phyloP scores from a whole-genome alignment of 2,797 vertebrate genomes.

The Pseudochaenichthys georgianus region DNA sequence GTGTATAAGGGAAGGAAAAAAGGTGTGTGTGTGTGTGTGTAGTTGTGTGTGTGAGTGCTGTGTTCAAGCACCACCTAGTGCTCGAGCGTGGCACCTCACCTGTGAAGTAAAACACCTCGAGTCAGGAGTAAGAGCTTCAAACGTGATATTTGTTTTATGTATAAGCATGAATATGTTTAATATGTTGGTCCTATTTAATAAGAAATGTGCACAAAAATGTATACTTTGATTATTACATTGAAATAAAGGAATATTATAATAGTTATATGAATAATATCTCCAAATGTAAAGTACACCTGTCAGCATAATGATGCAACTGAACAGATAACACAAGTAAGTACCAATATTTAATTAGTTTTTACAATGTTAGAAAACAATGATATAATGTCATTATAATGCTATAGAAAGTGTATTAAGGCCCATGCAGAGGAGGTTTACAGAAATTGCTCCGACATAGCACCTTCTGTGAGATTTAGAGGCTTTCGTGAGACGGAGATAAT shows the following conservation, averaged over 20 bases:
- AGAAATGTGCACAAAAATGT: neutral
- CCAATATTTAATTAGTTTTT: neutral
- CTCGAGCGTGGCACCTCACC: constrained; percentile 74
- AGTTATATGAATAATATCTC: neutral
- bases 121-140: constrained; percentile 15
- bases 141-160: neutral
- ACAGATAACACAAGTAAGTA: neutral
- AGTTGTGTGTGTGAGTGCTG: constrained; percentile 78
- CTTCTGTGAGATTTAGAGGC: constrained; percentile 32
- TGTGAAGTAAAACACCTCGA: constrained; percentile 52
- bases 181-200: neutral
- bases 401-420: constrained; percentile 7
- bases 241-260: neutral
- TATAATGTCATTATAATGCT: neutral
- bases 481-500: constrained; percentile 61
- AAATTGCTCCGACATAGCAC: constrained; percentile 43
- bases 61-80: constrained; percentile 98
- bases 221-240: neutral
- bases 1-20: constrained; percentile 36
- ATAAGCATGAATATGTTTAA: neutral
- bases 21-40: constrained; percentile 23
- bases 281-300: neutral
- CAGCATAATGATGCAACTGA: neutral
- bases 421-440: constrained; percentile 8
- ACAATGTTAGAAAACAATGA: neutral